A percentile compares a stretch with the other conserved stretches of the same genome.
Conservation (phyloP, 2,113 vertebrate species). For the Stigmatopora argus region DNA sequence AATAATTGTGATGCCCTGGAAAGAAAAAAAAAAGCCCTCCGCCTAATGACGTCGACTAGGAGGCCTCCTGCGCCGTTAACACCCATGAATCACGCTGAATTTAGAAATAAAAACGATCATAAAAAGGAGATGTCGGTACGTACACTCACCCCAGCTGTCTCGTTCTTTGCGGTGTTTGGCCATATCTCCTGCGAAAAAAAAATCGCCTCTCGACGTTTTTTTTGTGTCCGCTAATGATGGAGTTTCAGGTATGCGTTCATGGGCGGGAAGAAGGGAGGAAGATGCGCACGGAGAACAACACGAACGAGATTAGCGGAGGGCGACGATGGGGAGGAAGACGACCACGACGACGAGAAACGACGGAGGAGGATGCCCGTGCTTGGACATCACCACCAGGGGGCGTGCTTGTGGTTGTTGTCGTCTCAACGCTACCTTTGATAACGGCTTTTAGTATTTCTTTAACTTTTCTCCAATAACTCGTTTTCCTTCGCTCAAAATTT, state of each 20-base stretch:
- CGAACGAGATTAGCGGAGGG: background rate
- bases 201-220: slow-evolving; percentile 25
- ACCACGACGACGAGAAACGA: background rate
- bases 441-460: too few relatives aligned
- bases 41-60: background rate
- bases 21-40: background rate
- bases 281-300: slow-evolving; percentile 48
- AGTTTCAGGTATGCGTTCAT: slow-evolving; percentile 55
- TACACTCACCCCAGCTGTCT: slow-evolving; percentile 90
- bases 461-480: too few relatives aligned
- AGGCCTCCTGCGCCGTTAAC: background rate
- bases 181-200: slow-evolving; percentile 52
- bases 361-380: slow-evolving; percentile 60
- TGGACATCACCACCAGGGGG: slow-evolving; percentile 51
- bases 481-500: too few relatives aligned
- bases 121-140: slow-evolving; percentile 33
- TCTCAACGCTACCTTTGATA: background rate
- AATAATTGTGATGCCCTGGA: background rate
- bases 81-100: background rate
- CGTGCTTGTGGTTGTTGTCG: slow-evolving; percentile 13
- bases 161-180: slow-evolving; percentile 80
- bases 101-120: background rate
- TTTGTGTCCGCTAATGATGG: slow-evolving; percentile 13
- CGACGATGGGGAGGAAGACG: background rate
- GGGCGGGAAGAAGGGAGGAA: slow-evolving; percentile 48